These are phyloP conservation scores for Coenonympha glycerion DNA, from an alignment of 2,888 invertebrate genomes.

Conservation along the genomic window DNA sequence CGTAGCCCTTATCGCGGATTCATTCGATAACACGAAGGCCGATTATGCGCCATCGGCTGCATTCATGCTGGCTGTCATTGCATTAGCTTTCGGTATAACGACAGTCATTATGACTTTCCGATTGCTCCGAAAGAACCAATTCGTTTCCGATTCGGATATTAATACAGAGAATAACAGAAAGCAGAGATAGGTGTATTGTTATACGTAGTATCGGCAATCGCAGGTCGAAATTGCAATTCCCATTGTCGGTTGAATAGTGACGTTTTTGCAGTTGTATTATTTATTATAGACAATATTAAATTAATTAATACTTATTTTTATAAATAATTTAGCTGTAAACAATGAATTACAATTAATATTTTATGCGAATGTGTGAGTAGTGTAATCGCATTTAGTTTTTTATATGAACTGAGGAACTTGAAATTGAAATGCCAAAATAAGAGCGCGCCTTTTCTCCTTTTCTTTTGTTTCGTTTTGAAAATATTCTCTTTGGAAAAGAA, in stretches of 20 bases:
- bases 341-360: too few species aligned
- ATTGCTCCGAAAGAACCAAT: slow-evolving; percentile 43
- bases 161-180: slow-evolving; percentile 55
- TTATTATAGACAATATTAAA: background rate
- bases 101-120: slow-evolving; percentile 59
- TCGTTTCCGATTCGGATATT: slow-evolving; percentile 29
- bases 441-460: too few species aligned
- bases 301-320: background rate
- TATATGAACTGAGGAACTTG: too few species aligned
- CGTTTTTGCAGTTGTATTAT: background rate
- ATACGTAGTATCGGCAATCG: background rate
- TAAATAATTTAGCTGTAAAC: background rate
- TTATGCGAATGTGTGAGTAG: too few species aligned
- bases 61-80: slow-evolving; percentile 51
- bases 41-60: slow-evolving; percentile 44
- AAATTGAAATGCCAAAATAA: too few species aligned
- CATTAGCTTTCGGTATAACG: slow-evolving; percentile 44
- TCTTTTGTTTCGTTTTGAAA: too few species aligned
- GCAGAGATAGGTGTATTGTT: slow-evolving; percentile 42
- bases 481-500: too few species aligned
- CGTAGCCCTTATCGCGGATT: slow-evolving; percentile 51
- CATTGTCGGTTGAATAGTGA: background rate
- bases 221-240: background rate
- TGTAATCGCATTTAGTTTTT: too few species aligned
- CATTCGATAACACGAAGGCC: slow-evolving; percentile 35